Percentiles rank a stretch among this genome's conserved stretches.
Evolutionary conservation across 2,888 invertebrate species (phyloP).

Genomic region (Incurvaria masculella): DNA sequence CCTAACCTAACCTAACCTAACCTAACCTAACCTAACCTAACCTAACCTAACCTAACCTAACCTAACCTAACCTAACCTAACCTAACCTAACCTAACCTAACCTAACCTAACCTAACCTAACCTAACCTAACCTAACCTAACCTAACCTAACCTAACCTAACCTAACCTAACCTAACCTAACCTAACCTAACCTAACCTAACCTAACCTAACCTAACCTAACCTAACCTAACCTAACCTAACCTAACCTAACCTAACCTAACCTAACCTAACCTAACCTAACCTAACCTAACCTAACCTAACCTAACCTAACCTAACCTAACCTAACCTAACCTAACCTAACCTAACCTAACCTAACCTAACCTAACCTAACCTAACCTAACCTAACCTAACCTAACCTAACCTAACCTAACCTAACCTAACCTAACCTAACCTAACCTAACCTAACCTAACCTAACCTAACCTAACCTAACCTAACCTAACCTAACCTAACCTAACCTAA

Average conservation of each 20-base stretch:
- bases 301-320: constrained; percentile 4
- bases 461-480: constrained; percentile 3
- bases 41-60: constrained; percentile 8
- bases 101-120: constrained; percentile 5
- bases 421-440: constrained; percentile 3
- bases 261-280: constrained; percentile 5
- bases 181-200: constrained; percentile 5
- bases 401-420: constrained; percentile 3
- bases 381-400: constrained; percentile 3
- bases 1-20: constrained; percentile 7
- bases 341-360: constrained; percentile 3
- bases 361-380: constrained; percentile 2
- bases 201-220: constrained; percentile 5
- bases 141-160: constrained; percentile 5
- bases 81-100: constrained; percentile 5
- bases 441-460: constrained; percentile 3
- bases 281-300: constrained; percentile 5
- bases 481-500: constrained; percentile 3
- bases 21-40: constrained; percentile 7
- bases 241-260: constrained; percentile 5
- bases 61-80: constrained; percentile 8
- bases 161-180: constrained; percentile 5
- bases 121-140: constrained; percentile 5
- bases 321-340: constrained; percentile 1
- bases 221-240: constrained; percentile 5